These are phyloP conservation scores for Daktulosphaira vitifoliae DNA, from an alignment of 1,140 invertebrate species.

Conservation along the genomic window DNA sequence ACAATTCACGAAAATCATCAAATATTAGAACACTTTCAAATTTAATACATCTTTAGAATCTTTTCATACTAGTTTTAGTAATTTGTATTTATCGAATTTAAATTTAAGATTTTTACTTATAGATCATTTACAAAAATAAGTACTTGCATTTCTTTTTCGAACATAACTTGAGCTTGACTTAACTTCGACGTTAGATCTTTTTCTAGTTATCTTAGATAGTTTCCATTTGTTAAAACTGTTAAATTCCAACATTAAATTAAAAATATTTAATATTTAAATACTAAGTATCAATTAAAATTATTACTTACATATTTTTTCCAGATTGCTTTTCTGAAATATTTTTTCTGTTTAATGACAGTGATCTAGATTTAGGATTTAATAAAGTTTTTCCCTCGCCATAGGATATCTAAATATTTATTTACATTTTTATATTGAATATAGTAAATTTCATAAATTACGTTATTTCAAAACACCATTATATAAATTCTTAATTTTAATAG, in stretches of 20 bases:
- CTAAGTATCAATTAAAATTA: background rate
- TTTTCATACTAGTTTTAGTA: too few relatives aligned
- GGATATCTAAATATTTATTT: background rate
- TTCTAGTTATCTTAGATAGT: background rate
- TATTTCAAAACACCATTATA: too few relatives aligned
- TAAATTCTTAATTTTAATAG: too few relatives aligned
- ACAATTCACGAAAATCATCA: too few relatives aligned
- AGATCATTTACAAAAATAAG: too few relatives aligned
- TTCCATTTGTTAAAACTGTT: slow-evolving; percentile 13
- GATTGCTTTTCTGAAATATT: background rate
- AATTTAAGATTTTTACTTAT: too few relatives aligned
- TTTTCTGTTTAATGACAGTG: background rate
- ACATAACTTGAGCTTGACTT: slow-evolving; percentile 3
- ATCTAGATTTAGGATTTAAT: background rate
- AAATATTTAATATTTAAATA: slow-evolving; percentile 2
- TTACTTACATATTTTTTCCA: slow-evolving; percentile 14
- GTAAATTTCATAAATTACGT: too few relatives aligned
- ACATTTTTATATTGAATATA: too few relatives aligned
- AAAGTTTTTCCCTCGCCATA: background rate
- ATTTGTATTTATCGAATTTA: too few relatives aligned
- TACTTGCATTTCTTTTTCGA: slow-evolving; percentile 3
- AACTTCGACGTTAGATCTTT: background rate
- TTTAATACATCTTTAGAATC: too few relatives aligned
- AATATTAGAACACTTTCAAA: too few relatives aligned
- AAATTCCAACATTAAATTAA: slow-evolving; percentile 24